A percentile compares a stretch with the other conserved stretches of the same genome.
phyloP scores from a whole-genome alignment of 2,888 invertebrate genomes.

The Tridacna crocea region DNA sequence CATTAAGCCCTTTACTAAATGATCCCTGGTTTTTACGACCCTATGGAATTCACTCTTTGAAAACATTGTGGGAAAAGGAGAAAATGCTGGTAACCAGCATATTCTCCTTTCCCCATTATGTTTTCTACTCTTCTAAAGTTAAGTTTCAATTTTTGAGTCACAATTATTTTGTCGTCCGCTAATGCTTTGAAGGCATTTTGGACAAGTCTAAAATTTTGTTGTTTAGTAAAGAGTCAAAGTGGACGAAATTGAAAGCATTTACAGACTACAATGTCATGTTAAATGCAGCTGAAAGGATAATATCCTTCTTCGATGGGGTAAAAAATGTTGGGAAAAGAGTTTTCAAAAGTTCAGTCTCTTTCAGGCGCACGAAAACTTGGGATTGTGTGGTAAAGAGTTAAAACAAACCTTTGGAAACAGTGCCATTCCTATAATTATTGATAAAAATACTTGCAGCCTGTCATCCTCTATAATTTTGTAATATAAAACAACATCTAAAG shows the following conservation, averaged over 20 bases:
- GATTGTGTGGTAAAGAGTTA: neutral
- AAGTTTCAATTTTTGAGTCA: neutral
- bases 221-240: neutral
- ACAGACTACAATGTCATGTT: no score
- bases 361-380: no score
- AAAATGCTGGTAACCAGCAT: neutral
- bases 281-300: no score
- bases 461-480: constrained; percentile 20
- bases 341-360: no score
- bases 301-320: neutral
- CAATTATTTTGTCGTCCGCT: neutral
- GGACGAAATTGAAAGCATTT: no score
- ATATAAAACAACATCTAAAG: constrained; percentile 26
- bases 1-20: no score
- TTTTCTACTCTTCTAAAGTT: neutral
- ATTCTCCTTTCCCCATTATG: neutral
- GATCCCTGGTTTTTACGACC: no score
- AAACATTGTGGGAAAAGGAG: neutral
- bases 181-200: neutral
- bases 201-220: neutral
- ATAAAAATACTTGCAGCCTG: constrained; percentile 6
- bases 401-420: neutral
- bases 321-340: neutral
- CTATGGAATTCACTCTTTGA: neutral
- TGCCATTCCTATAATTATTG: neutral